Percentiles rank a stretch among this genome's conserved stretches.
Evolutionary conservation across 2,113 vertebrate species (phyloP).

Genomic region (Aythya baeri): DNA sequence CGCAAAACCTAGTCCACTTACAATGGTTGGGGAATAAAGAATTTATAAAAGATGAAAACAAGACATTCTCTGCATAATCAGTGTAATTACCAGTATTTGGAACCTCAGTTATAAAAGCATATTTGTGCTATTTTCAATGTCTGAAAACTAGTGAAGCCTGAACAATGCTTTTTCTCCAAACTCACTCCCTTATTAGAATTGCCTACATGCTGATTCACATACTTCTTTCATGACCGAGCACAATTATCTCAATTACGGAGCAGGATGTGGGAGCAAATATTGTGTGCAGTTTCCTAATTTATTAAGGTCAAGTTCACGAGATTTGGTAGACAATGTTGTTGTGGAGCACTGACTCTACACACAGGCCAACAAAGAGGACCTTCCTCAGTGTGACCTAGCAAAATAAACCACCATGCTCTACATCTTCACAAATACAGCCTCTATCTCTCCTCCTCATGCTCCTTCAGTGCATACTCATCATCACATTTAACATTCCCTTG

Average conservation of each 20-base stretch:
- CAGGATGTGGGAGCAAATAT: neutral
- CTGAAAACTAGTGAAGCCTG: neutral
- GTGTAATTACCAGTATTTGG: neutral
- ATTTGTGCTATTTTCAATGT: neutral
- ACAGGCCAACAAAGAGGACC: neutral
- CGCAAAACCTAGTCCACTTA: neutral
- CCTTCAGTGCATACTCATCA: neutral
- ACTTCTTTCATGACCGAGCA: neutral
- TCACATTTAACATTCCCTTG: neutral
- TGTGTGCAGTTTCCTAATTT: neutral
- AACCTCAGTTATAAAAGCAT: neutral
- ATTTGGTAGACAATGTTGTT: neutral
- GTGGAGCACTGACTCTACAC: neutral
- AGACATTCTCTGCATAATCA: constrained; percentile 4
- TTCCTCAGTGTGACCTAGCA: neutral
- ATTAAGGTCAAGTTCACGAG: neutral
- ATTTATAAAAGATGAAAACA: constrained; percentile 17
- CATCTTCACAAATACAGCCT: neutral
- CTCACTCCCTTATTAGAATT: neutral
- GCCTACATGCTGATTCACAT: neutral
- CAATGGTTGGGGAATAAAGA: neutral
- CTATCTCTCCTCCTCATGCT: neutral
- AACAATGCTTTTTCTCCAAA: neutral
- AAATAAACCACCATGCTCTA: neutral
- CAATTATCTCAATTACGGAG: neutral